Evolutionary conservation across 2,888 invertebrate species (phyloP).

Genomic region (Cataglyphis cursor): DNA sequence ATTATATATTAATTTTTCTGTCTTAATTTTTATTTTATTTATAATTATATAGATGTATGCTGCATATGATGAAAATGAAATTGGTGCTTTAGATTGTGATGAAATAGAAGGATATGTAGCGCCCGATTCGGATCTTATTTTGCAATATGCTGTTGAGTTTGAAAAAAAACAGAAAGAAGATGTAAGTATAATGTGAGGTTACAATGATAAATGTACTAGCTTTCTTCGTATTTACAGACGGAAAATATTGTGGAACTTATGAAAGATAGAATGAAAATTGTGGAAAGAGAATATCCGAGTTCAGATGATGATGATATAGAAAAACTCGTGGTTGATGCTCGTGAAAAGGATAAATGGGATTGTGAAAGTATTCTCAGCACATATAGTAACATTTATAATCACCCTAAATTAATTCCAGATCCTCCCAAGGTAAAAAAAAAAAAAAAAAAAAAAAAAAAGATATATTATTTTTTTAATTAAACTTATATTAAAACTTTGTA

Average conservation of each 20-base stretch:
- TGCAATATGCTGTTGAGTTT: constrained; percentile 92
- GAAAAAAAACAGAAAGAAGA: constrained; percentile 88
- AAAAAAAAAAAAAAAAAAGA: too few relatives aligned
- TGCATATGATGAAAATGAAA: constrained; percentile 95
- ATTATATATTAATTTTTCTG: constrained; percentile 41
- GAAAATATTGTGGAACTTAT: constrained; percentile 82
- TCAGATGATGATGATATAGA: constrained; percentile 88
- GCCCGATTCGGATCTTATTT: constrained; percentile 90
- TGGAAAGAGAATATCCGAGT: constrained; percentile 74
- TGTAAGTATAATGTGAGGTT: constrained; percentile 69
- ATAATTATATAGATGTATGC: constrained; percentile 89
- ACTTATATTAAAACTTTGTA: constrained; percentile 21
- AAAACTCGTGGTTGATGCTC: constrained; percentile 89
- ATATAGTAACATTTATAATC: constrained; percentile 96
- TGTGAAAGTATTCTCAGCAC: constrained; percentile 97
- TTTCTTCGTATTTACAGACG: constrained; percentile 69
- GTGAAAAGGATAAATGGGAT: constrained; percentile 93
- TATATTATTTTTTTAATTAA: background rate
- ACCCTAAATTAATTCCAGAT: constrained; percentile 95
- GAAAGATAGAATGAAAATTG: constrained; percentile 81
- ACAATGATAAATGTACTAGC: constrained; percentile 29
- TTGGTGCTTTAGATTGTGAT: constrained; percentile 96
- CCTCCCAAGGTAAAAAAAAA: constrained; percentile 88
- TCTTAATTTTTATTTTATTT: constrained; percentile 14
- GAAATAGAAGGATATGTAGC: constrained; percentile 94